Evolutionary conservation across 2,888 invertebrate genomes (phyloP).

Genomic region (Amblyjoppa fuscipennis): DNA sequence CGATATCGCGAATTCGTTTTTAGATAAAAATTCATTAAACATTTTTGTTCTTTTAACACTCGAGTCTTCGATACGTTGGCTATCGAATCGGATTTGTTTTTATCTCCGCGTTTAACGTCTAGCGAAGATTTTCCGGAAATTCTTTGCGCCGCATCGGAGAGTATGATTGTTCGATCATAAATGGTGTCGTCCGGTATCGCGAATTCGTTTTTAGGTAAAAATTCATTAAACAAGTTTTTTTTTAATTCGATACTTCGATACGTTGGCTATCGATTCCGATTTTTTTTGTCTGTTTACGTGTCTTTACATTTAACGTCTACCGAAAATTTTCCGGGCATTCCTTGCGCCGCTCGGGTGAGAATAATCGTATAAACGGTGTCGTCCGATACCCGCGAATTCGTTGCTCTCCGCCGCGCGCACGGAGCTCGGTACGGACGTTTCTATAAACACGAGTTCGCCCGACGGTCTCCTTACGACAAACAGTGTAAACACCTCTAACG

Average conservation of each 20-base stretch:
- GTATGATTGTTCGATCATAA: neutral
- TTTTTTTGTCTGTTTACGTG: neutral
- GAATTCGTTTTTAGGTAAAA: constrained; percentile 1
- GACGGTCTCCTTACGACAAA: constrained; percentile 80
- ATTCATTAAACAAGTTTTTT: no score
- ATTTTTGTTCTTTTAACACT: no score
- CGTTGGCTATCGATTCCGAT: neutral
- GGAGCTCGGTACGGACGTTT: constrained; percentile 29
- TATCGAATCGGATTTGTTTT: constrained; percentile 12
- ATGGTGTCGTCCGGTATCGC: neutral
- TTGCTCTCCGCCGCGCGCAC: constrained; percentile 35
- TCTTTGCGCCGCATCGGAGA: neutral
- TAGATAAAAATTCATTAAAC: no score
- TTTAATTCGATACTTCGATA: neutral
- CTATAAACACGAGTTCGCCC: constrained; percentile 73
- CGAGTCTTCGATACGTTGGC: neutral
- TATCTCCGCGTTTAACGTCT: neutral
- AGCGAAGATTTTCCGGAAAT: neutral
- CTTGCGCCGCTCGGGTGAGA: neutral
- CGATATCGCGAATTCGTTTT: constrained; percentile 27
- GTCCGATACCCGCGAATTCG: constrained; percentile 9
- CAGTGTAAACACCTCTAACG: constrained; percentile 81
- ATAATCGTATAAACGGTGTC: neutral
- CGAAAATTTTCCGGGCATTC: neutral
- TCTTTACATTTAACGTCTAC: neutral